Evolutionary conservation across 2,113 vertebrate species (phyloP), one percentile per base, ranked within the genome.

Genomic region (Sterna hirundo): DNA sequence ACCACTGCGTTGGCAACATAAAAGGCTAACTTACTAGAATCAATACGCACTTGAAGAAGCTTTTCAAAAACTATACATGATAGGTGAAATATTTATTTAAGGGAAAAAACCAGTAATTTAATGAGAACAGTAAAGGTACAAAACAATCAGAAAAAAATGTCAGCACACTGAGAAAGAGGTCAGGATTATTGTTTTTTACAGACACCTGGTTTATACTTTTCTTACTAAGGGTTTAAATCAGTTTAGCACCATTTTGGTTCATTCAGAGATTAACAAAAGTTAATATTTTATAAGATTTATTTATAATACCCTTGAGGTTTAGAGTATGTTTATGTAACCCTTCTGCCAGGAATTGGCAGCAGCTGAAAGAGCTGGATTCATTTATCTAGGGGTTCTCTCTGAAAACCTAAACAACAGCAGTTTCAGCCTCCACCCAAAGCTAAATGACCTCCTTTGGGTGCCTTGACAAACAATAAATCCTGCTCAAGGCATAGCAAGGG

Each of bases 231-330:
- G 57, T 76, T 97, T 88, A 86, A 94, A 94, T 90, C 87, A 93
- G 82, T 88, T 95, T 69, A 96, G 61, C 79, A 93, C 81, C 38
- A 49, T 82, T 93, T 91, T 77, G 47, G 75, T 93, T 94, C 80
- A 91, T 76, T 66, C 49, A 46, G 72, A 93, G 88, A 96, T 88
- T 84, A 86, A 83, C 55, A 62, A 57, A 94, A 87, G 78, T 96
- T 92, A 93, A 42, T 88, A 89, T 95, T 96, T 96, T 96, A 83
- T 83, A 95, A 88, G 94, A 96, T 94, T 96, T 96, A 94, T 95
- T 96, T 97, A 97, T 94, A 96, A 96, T 88, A 94, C 96, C 42
- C 88, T 93, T 78, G 86, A 90, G 94, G 85, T 88, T 96, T 96
- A 90, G 76, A 84, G 90, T 92, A 93, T 96, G 90, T 96, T 96